Percentiles rank a stretch among this genome's conserved stretches.
phyloP scores from a whole-genome alignment of 2,888 invertebrate genomes.

The Entomobrya multifasciata region DNA sequence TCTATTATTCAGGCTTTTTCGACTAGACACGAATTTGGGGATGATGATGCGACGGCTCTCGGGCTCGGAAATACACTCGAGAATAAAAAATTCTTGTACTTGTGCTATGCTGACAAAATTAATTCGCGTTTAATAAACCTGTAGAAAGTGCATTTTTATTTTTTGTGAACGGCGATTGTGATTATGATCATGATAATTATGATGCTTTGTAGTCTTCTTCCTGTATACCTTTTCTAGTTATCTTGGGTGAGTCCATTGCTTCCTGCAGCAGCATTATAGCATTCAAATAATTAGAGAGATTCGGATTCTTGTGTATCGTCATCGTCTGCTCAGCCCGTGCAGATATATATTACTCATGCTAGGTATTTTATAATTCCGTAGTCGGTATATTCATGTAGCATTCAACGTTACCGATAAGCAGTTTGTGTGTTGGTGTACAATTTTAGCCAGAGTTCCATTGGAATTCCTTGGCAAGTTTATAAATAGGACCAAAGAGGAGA shows the following conservation, averaged over 20 bases:
- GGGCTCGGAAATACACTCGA: constrained; percentile 7
- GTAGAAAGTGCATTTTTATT: constrained; percentile 22
- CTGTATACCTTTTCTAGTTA: neutral
- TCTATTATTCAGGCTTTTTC: neutral
- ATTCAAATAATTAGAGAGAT: too few relatives aligned
- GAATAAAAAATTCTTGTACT: neutral
- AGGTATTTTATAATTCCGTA: too few relatives aligned
- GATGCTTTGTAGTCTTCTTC: constrained; percentile 15
- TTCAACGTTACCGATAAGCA: neutral
- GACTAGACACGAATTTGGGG: constrained; percentile 15
- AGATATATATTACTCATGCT: constrained; percentile 11
- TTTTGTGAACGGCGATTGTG: neutral
- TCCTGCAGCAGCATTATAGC: too few relatives aligned
- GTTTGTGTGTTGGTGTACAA: neutral
- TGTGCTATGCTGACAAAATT: neutral
- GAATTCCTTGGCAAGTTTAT: constrained; percentile 38
- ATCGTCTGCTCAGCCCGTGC: constrained; percentile 1
- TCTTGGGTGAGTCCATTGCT: constrained; percentile 38
- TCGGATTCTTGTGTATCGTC: neutral
- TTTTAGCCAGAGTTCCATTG: constrained; percentile 30
- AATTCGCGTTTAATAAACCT: neutral
- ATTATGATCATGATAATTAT: neutral
- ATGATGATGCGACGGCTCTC: neutral
- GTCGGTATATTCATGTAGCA: neutral
- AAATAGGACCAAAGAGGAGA: constrained; percentile 5